A percentile compares a stretch with the other conserved stretches of the same genome.
Evolutionary conservation across 2,888 invertebrate species (phyloP).

Genomic region (Heliconius charithonia): DNA sequence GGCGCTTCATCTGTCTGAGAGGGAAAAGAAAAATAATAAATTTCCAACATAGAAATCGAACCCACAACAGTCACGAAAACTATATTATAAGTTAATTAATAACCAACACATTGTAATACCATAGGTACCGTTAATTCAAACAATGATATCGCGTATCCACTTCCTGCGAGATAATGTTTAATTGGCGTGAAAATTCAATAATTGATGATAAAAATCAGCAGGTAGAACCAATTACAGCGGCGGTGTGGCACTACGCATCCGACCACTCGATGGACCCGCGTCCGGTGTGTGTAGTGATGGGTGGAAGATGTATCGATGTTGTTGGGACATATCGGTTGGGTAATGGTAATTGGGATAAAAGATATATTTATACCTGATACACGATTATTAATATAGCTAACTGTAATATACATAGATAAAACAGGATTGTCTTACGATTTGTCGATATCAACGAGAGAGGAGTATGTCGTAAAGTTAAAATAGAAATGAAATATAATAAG

Average conservation of each 20-base stretch:
- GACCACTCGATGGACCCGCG: slow-evolving; percentile 56
- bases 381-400: no score
- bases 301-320: slow-evolving; percentile 38
- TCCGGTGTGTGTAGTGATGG: slow-evolving; percentile 53
- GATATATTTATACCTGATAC: no score
- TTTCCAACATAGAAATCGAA: not conserved
- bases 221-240: slow-evolving; percentile 77
- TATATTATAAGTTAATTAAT: not conserved
- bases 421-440: no score
- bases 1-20: not conserved
- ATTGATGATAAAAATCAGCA: slow-evolving; percentile 81
- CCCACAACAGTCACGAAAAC: not conserved
- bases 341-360: not conserved
- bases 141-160: slow-evolving; percentile 58
- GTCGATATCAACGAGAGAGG: no score
- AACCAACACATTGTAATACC: slow-evolving; percentile 33
- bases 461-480: no score
- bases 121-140: slow-evolving; percentile 49
- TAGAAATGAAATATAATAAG: no score
- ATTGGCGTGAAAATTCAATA: slow-evolving; percentile 83
- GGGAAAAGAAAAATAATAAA: not conserved
- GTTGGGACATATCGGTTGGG: not conserved
- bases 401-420: no score
- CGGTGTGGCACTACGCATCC: slow-evolving; percentile 69
- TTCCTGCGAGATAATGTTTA: slow-evolving; percentile 80